Percentiles rank a stretch among this genome's conserved stretches.
Evolutionary conservation across 2,113 vertebrate species (phyloP).

Genomic region (Indri indri): DNA sequence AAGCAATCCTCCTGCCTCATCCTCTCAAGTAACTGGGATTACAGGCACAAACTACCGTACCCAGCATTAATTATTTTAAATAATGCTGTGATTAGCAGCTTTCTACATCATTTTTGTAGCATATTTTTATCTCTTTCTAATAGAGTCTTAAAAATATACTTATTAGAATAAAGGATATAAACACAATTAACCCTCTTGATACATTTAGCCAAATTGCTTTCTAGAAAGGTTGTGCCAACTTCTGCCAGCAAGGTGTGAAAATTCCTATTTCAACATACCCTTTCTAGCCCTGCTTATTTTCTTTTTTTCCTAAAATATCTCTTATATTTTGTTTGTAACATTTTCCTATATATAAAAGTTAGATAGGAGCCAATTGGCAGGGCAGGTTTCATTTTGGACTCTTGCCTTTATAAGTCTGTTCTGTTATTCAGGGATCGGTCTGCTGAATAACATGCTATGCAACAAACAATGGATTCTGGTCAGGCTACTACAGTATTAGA

Average conservation of each 20-base stretch:
- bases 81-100: not conserved
- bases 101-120: not conserved
- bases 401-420: not conserved
- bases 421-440: not conserved
- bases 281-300: conserved; percentile 41
- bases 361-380: not conserved
- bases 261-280: not conserved
- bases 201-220: not conserved
- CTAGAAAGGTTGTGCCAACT: not conserved
- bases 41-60: too few species aligned
- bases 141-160: not conserved
- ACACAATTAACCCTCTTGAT: not conserved
- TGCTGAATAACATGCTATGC: not conserved
- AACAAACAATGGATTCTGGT: not conserved
- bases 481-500: not conserved
- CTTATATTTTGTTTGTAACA: conserved; percentile 38
- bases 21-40: too few species aligned
- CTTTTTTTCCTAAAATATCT: conserved; percentile 4
- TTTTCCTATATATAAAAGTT: not conserved
- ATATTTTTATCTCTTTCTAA: conserved; percentile 8
- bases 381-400: not conserved
- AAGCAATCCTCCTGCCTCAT: too few species aligned
- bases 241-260: not conserved
- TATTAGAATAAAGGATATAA: not conserved
- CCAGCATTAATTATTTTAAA: not conserved